Evolutionary conservation across 2,113 vertebrate genomes (phyloP), one percentile per base, ranked within the genome.

Genomic region (Loxodonta africana): DNA sequence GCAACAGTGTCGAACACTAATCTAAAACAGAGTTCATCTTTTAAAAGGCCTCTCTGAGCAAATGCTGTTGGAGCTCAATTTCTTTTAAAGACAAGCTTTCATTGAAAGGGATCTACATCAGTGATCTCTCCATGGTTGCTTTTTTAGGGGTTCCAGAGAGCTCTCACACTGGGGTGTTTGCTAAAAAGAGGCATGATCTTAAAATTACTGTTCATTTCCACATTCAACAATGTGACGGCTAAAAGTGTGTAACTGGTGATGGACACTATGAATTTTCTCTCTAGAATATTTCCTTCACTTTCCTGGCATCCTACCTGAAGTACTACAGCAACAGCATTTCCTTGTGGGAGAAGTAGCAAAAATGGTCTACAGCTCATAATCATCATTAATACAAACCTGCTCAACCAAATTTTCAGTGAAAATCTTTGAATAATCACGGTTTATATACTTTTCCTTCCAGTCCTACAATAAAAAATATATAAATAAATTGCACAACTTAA

Each of bases 381-480:
- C 81, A 48, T 80, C 71, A 93, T 37, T 21, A 93, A 65, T 44
- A 98, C 98, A 41, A 86, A 99, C 99, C 99, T 99, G 99, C 90
- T 99, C 99, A 96, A 99, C 97, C 98, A 99, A 98, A 96, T 99
- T 99, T 95, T 99, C 99, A n/a, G 99, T 99, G 97, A 99, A 99
- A 96, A 99, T 99, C 76, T 98, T 99, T 25, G 99, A 98, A 97
- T 99, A 99, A 98, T 99, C 99, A 62, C 98, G 96, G 97, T 99
- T 99, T 97, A 99, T 99, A 94, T 99, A 99, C n/a, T 99, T 99
- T 98, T 99, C 99, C 91, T 99, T 99, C 99, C 99, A 99, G 96
- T 99, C 99, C 99, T 99, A 98, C 53, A 78, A 98, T 88, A 11
- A 0, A 91, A 25, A 0, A 95, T 97, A 69, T 15, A 57, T 15